Conservation (phyloP, 2,797 vertebrate species). For the Chrysocyon brachyurus region DNA sequence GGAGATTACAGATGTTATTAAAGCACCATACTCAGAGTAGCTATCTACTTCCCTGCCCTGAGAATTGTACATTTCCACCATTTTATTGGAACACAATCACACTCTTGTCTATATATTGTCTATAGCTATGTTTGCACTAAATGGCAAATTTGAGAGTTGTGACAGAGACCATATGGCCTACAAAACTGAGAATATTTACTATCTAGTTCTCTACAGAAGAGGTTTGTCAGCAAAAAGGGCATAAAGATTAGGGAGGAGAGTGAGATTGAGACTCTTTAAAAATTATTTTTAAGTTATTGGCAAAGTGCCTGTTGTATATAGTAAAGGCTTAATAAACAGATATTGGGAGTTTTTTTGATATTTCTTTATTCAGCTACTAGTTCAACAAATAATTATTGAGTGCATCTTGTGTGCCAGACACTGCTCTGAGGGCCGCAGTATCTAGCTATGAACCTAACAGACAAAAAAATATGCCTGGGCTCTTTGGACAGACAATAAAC, state of each 20-base stretch:
- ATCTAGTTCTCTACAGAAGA: background rate
- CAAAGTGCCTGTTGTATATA: background rate
- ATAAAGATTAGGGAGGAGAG: background rate
- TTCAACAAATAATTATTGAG: background rate
- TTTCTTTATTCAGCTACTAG: background rate
- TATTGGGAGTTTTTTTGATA: background rate
- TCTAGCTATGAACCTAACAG: background rate
- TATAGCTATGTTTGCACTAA: background rate
- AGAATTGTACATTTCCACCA: background rate
- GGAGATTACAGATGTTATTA: background rate
- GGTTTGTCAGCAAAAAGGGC: background rate
- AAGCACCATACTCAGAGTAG: background rate
- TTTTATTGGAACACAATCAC: background rate
- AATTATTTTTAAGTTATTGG: background rate
- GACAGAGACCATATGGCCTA: background rate
- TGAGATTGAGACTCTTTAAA: background rate
- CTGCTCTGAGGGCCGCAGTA: background rate
- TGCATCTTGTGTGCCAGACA: background rate
- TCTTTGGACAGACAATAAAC: background rate
- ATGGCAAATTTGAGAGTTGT: background rate
- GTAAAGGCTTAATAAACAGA: background rate
- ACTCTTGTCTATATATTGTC: background rate
- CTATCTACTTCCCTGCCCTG: background rate
- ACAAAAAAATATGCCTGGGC: background rate
- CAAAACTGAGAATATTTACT: background rate